Percentiles rank a stretch among this genome's conserved stretches.
Conservation (phyloP, 53 echinoderm and acorn worm species). For the Hippasteria phrygiana region DNA sequence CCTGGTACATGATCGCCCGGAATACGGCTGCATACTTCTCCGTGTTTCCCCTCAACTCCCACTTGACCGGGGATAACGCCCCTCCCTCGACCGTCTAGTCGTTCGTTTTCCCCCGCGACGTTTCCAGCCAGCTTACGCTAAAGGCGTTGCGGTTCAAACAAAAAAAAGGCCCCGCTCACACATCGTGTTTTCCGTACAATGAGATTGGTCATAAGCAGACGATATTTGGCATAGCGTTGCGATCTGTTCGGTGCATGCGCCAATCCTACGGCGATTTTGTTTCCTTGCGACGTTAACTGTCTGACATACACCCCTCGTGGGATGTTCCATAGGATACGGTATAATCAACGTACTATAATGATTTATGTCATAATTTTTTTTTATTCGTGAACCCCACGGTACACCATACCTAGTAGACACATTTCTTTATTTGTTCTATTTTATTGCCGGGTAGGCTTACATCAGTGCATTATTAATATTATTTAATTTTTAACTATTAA, state of each 20-base stretch:
- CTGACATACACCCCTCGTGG: not conserved
- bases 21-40: conserved; percentile 46
- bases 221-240: not conserved
- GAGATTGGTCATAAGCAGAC: not conserved
- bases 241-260: not conserved
- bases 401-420: too few relatives aligned
- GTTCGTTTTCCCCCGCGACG: conserved; percentile 16
- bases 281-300: not conserved
- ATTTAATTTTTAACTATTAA: too few relatives aligned
- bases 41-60: not conserved
- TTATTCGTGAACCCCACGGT: too few relatives aligned
- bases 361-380: not conserved
- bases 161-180: not conserved
- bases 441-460: too few relatives aligned
- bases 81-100: conserved; percentile 6
- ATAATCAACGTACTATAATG: not conserved
- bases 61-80: not conserved
- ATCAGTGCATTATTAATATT: too few relatives aligned
- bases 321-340: not conserved
- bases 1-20: conserved; percentile 48
- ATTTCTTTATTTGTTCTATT: too few relatives aligned
- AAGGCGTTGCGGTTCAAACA: not conserved
- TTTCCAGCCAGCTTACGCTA: not conserved
- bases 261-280: conserved; percentile 6
- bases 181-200: not conserved